These are phyloP conservation scores for Vulpes ferrilata DNA, from an alignment of 2,113 vertebrate genomes.

Conservation along the genomic window DNA sequence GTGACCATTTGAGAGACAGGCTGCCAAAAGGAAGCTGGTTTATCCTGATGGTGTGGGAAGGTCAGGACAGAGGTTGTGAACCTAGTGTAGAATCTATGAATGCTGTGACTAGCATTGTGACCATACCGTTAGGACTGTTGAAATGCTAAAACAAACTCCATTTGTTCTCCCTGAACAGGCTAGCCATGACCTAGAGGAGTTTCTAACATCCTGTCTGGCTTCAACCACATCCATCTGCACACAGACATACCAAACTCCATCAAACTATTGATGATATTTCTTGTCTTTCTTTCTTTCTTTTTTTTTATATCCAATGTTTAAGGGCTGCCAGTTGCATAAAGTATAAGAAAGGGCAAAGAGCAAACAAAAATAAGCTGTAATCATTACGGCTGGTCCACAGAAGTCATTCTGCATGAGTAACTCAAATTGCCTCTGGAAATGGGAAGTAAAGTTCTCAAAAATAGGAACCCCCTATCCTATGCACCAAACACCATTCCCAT, in stretches of 20 bases:
- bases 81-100: background rate
- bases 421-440: background rate
- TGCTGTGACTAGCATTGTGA: fast-evolving
- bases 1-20: background rate
- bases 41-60: background rate
- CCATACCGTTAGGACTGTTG: background rate
- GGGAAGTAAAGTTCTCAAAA: background rate
- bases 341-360: fast-evolving
- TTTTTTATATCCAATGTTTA: background rate
- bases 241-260: background rate
- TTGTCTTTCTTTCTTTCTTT: background rate
- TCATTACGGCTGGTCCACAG: background rate
- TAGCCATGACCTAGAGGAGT: background rate
- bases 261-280: background rate
- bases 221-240: background rate
- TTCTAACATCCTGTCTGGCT: background rate
- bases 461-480: too few relatives aligned
- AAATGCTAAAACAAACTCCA: background rate
- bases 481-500: background rate
- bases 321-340: background rate
- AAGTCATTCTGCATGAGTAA: background rate
- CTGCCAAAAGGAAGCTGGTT: background rate
- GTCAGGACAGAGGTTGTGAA: background rate
- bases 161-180: background rate
- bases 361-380: background rate